Conservation (phyloP, 2,888 invertebrate species). For the Gerris lacustris region DNA sequence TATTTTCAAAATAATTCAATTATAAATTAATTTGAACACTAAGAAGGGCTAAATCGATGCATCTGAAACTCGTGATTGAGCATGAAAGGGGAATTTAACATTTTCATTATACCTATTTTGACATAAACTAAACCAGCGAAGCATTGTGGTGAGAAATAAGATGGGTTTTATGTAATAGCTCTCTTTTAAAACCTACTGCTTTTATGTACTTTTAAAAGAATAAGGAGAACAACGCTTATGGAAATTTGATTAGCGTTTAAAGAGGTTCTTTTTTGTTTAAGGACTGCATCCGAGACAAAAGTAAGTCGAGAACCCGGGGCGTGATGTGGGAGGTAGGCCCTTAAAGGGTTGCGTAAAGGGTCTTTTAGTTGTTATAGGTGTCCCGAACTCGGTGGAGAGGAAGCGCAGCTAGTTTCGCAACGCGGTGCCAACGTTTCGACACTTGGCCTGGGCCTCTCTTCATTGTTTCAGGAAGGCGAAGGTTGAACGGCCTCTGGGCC, state of each 20-base stretch:
- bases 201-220: neutral
- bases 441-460: neutral
- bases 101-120: too few species aligned
- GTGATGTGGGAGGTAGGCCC: neutral
- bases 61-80: too few species aligned
- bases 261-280: neutral
- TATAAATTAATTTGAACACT: too few species aligned
- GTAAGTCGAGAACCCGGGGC: neutral
- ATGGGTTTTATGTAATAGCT: too few species aligned
- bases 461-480: neutral
- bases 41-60: too few species aligned
- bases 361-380: neutral
- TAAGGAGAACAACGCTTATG: neutral
- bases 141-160: too few species aligned
- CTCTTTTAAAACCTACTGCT: too few species aligned
- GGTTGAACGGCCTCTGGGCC: neutral
- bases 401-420: neutral
- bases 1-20: too few species aligned
- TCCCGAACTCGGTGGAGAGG: neutral
- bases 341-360: neutral
- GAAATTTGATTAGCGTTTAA: slow-evolving; percentile 1
- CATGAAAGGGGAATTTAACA: too few species aligned
- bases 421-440: neutral
- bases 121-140: too few species aligned
- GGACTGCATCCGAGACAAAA: neutral